Base-by-base conservation (phyloP, 1,140 invertebrate species). In the Parasteatoda tepidariorum region DNA sequence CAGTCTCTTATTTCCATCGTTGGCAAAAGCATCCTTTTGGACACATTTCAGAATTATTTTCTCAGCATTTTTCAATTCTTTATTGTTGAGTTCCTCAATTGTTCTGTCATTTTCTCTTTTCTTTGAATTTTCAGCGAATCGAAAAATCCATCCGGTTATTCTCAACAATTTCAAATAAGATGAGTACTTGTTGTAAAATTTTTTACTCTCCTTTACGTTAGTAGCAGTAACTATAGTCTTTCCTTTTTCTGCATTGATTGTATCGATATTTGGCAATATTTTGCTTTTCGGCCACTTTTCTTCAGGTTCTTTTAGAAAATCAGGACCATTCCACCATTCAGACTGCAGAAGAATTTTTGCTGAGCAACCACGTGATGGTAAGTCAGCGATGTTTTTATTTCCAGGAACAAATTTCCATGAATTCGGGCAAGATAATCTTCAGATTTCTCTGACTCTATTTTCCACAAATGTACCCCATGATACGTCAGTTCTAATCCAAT, bases 221-320 rank as follows among this genome's bases (percentile, higher is more conserved):
- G 15, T 30, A 15, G 38, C 9, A 28, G 24, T 30, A 24, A 54
- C 22, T 15, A 54, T 7, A 24, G 22, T 54, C 13, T 48, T 71
- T 18, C 30, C 7, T 15, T 26, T 26, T 30, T 71, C 38, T 7
- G 22, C 9, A 28, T 71, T 71, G 2, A 55, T 30, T 11, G 54
- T 30, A 15, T 54, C 67, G 18, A 26, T 28, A 71, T 71, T n/a
- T 1, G 67, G 38, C 5, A 54, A 13, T 28, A 48, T 55, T 11
- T 71, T 18, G 34, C n/a, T 3, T 22, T 71, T 71, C 7, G 67
- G 9, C 38, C 38, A 71, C 3, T 55, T n/a, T 71, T 71, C 68
- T 54, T 30, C 24, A 4, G 22, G 9, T 26, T 55, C 30, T 3
- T 15, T n/a, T 30, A 71, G 18, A 22, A 22, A 71, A 13, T 0